phyloP scores from a whole-genome alignment of 1,140 invertebrate genomes.

The Orchesella cincta region DNA sequence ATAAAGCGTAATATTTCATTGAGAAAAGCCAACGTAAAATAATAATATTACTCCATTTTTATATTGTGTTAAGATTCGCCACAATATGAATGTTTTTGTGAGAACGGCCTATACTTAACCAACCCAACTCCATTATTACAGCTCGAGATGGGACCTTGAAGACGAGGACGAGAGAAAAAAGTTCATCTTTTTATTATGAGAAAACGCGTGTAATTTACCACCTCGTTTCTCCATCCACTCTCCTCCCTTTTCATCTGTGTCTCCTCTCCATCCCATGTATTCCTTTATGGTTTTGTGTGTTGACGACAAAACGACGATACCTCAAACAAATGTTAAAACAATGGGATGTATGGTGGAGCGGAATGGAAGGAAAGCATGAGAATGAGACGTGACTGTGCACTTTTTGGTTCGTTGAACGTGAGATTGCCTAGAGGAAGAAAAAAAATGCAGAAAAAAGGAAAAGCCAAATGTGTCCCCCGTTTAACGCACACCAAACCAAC shows the following conservation, averaged over 20 bases:
- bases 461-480: constrained; percentile 13
- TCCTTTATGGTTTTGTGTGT: background rate
- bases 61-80: no score
- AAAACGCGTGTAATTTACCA: constrained; percentile 13
- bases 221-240: background rate
- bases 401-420: constrained; percentile 27
- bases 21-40: no score
- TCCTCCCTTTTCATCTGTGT: background rate
- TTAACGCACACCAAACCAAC: no score
- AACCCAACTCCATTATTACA: no score
- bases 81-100: no score
- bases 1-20: no score
- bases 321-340: background rate
- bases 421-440: background rate
- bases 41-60: no score
- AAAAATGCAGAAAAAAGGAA: background rate
- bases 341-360: background rate
- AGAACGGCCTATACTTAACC: no score
- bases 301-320: background rate
- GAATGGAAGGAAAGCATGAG: background rate
- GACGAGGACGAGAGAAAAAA: background rate
- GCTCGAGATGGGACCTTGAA: no score
- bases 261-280: background rate
- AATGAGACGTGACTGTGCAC: constrained; percentile 24
- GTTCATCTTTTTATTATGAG: background rate